Conservation (phyloP, 2,797 vertebrate species). For the Babyrousa celebensis region DNA sequence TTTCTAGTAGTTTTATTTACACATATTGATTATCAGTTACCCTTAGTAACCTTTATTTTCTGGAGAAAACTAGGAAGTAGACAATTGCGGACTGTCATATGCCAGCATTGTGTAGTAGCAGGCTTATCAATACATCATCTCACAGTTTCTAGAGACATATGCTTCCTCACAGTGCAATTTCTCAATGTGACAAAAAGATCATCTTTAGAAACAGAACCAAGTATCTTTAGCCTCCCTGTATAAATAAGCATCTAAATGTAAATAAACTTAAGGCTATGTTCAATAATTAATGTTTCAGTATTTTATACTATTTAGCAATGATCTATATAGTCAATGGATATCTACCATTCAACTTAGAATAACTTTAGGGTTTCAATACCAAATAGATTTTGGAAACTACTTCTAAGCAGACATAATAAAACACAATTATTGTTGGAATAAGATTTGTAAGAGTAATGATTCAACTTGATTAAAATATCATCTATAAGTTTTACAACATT, state of each 20-base stretch:
- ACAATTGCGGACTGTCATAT: background rate
- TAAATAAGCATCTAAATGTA: slow-evolving; percentile 10
- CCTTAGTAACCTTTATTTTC: background rate
- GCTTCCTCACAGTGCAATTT: background rate
- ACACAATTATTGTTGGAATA: background rate
- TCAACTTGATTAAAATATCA: slow-evolving; percentile 1
- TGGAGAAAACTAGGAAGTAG: background rate
- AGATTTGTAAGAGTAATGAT: background rate
- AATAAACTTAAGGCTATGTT: background rate
- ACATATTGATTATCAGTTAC: background rate
- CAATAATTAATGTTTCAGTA: background rate
- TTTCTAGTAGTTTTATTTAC: background rate
- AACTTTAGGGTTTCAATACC: background rate
- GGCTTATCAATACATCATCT: background rate
- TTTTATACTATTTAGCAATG: slow-evolving; percentile 28
- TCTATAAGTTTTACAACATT: background rate
- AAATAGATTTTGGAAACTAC: slow-evolving; percentile 7
- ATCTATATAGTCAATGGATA: background rate
- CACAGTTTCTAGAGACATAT: background rate
- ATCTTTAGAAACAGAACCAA: background rate
- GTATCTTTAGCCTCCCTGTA: background rate
- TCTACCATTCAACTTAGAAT: background rate
- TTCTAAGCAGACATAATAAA: background rate
- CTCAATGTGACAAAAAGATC: background rate
- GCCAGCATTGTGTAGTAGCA: background rate